Evolutionary conservation across 2,888 invertebrate genomes (phyloP).

Genomic region (Heliconius charithonia): DNA sequence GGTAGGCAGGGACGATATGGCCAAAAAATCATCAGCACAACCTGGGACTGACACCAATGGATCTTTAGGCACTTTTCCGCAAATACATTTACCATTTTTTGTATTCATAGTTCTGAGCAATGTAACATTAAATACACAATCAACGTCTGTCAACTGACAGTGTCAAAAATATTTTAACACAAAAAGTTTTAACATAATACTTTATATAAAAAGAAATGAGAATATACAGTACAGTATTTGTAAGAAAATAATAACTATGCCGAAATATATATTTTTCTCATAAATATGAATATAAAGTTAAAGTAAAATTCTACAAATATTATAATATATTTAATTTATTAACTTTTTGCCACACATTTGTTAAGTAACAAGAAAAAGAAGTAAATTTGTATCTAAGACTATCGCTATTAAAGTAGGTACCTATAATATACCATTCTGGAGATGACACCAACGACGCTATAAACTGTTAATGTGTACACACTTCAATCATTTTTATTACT

Average conservation of each 20-base stretch:
- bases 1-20: conserved; percentile 67
- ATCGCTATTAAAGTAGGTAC: background rate
- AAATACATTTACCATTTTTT: conserved; percentile 25
- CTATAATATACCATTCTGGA: background rate
- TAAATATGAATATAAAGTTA: background rate
- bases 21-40: conserved; percentile 64
- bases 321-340: background rate
- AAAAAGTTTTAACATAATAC: background rate
- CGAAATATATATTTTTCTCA: background rate
- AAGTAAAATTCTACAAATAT: background rate
- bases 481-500: conserved; percentile 21
- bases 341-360: background rate
- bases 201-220: background rate
- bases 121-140: background rate
- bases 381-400: background rate
- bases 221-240: background rate
- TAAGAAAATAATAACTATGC: background rate
- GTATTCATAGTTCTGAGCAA: background rate
- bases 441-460: background rate
- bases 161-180: background rate
- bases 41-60: conserved; percentile 55
- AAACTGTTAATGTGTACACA: background rate
- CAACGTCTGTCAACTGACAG: background rate
- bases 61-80: conserved; percentile 24
- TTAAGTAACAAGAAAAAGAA: background rate